Base-by-base conservation (phyloP, 2,888 invertebrate genomes). In the Mythimna lalbum region DNA sequence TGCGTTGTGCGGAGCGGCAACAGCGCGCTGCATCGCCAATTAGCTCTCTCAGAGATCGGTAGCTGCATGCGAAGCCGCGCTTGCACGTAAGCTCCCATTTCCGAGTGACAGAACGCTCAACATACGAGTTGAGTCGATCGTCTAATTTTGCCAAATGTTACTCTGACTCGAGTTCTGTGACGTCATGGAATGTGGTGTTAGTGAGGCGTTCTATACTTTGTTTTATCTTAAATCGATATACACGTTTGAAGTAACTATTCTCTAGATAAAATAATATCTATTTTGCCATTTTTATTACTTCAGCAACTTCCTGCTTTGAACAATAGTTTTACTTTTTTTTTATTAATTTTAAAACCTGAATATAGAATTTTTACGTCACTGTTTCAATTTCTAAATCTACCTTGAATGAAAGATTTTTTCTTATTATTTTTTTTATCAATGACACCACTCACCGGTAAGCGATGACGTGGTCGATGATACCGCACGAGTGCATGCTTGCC, bases 1-100 rank as follows among this genome's bases (percentile, higher is more conserved):
- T 79, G 84, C 76, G 80, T 76, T 71, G 69, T 50, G 77, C 76
- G 43, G 61, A 79, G 78, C 76, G 83, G 80, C 74, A 81, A 72
- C 83, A 73, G 82, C 84, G 85, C 85, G 82, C 85, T 88, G 90
- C 89, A 89, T 89, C 86, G 75, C 83, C 90, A 91, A 91, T 91
- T 90, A 90, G 88, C 81, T 86, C 81, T 73, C 81, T 81, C 84
- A 77, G 76, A 85, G 83, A 84, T 74, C 82, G 80, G 76, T 82
- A 59, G 69, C 73, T 73, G 69, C 71, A 80, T 79, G 78, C 83
- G 73, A 73, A 85, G 63, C 84, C 73, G 72, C 84, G 66, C 71
- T 68, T 69, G 36, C 78, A 76, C 61, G 64, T 65, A 66, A 67
- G 60, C 75, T 72, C 79, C 80, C 84, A 89, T 87, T 90, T 88